Evolutionary conservation across 1,140 invertebrate genomes (phyloP).

Genomic region (Campoletis sonorensis): DNA sequence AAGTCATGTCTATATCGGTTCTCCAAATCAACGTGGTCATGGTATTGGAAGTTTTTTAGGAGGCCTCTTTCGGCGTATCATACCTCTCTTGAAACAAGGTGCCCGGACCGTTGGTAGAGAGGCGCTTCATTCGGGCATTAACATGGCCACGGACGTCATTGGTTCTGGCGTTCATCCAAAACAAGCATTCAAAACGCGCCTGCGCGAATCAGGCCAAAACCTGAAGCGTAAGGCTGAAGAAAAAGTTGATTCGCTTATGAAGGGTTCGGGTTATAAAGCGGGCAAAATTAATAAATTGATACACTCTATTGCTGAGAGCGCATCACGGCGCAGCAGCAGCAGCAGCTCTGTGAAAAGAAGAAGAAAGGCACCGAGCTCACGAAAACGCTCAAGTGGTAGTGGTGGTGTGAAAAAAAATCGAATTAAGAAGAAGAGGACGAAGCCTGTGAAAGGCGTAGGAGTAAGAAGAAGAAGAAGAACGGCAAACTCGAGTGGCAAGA

Average conservation of each 20-base stretch:
- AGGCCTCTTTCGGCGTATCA: slow-evolving; percentile 51
- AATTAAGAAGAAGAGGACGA: not conserved
- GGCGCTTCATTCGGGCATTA: slow-evolving; percentile 26
- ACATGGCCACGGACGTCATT: slow-evolving; percentile 40
- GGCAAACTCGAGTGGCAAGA: not conserved
- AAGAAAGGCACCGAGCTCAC: not conserved
- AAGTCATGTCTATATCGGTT: slow-evolving; percentile 43
- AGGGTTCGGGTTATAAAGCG: slow-evolving; percentile 35
- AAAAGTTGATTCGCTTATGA: slow-evolving; percentile 33
- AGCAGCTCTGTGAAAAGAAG: slow-evolving; percentile 7
- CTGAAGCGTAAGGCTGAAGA: slow-evolving; percentile 33
- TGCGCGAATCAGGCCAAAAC: slow-evolving; percentile 43
- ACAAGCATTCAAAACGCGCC: slow-evolving; percentile 44
- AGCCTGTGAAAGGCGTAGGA: not conserved
- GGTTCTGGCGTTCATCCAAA: slow-evolving; percentile 23
- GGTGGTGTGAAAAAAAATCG: not conserved
- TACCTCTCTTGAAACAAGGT: slow-evolving; percentile 51
- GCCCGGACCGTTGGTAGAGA: slow-evolving; percentile 46
- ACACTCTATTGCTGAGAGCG: slow-evolving; percentile 16
- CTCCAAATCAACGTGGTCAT: slow-evolving; percentile 23
- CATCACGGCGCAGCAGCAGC: slow-evolving; percentile 24
- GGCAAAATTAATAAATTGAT: slow-evolving; percentile 18
- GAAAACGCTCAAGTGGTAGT: slow-evolving; percentile 7
- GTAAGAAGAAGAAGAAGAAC: not conserved
- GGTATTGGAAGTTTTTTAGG: slow-evolving; percentile 57